Conservation (phyloP, 2,113 vertebrate genomes). For the Vidua macroura region DNA sequence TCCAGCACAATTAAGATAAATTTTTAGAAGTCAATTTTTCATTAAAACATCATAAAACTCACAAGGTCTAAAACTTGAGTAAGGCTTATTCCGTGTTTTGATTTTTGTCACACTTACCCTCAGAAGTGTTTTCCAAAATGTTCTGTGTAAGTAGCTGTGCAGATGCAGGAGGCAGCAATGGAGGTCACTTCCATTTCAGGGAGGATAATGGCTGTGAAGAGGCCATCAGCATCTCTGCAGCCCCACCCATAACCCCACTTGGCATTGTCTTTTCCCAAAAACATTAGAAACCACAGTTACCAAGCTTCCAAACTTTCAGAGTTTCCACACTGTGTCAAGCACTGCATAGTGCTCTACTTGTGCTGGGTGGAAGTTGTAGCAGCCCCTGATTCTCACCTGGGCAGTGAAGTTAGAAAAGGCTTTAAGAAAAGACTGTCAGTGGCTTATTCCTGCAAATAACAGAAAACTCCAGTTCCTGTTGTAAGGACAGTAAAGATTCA, state of each 20-base stretch:
- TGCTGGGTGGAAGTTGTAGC: not conserved
- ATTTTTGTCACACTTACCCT: not conserved
- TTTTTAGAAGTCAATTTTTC: not conserved
- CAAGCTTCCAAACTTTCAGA: not conserved
- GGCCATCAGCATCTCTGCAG: not conserved
- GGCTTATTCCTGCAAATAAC: not conserved
- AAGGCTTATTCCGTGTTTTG: not conserved
- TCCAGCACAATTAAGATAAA: not conserved
- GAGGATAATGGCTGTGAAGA: not conserved
- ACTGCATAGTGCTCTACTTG: not conserved
- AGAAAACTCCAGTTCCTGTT: not conserved
- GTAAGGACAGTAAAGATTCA: not conserved
- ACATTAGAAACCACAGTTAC: not conserved
- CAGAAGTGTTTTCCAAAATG: not conserved
- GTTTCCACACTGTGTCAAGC: not conserved
- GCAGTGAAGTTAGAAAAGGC: not conserved
- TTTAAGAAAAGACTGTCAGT: not conserved
- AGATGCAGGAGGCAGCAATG: not conserved
- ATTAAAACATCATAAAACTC: not conserved
- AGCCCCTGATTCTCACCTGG: not conserved
- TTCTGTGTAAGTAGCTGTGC: not conserved
- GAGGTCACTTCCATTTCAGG: not conserved
- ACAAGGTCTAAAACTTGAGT: not conserved
- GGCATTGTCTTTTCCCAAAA: not conserved
- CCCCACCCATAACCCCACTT: rapidly evolving